A percentile compares a stretch with the other conserved stretches of the same genome.
Evolutionary conservation across 2,113 vertebrate species (phyloP).

Genomic region (Tragelaphus scriptus): DNA sequence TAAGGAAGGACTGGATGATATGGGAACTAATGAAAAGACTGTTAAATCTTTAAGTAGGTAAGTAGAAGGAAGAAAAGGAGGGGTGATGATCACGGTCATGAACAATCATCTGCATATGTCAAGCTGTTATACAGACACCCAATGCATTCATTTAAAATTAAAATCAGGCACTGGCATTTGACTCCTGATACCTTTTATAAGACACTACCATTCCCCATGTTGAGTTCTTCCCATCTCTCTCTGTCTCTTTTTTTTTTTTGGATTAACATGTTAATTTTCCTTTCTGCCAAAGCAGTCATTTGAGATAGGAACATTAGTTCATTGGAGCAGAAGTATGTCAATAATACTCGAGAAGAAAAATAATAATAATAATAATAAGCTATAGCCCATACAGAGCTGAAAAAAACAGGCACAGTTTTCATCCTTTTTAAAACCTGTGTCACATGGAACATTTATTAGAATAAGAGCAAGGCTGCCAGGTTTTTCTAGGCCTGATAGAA

Average conservation of each 20-base stretch:
- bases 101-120: background rate
- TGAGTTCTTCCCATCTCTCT: background rate
- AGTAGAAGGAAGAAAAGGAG: background rate
- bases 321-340: background rate
- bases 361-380: background rate
- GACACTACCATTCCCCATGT: background rate
- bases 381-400: background rate
- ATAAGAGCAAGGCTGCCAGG: background rate
- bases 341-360: background rate
- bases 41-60: background rate
- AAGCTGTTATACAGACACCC: background rate
- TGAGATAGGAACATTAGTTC: background rate
- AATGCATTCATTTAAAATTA: background rate
- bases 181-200: background rate
- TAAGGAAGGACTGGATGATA: background rate
- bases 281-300: constrained; percentile 24
- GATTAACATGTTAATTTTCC: constrained; percentile 36
- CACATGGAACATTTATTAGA: constrained; percentile 1
- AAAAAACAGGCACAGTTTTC: background rate
- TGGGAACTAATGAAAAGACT: background rate
- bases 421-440: background rate
- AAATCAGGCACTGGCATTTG: background rate
- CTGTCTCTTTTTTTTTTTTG: background rate
- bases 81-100: background rate
- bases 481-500: background rate